Evolutionary conservation across 2,113 vertebrate species (phyloP).

Genomic region (Pelecanus crispus): DNA sequence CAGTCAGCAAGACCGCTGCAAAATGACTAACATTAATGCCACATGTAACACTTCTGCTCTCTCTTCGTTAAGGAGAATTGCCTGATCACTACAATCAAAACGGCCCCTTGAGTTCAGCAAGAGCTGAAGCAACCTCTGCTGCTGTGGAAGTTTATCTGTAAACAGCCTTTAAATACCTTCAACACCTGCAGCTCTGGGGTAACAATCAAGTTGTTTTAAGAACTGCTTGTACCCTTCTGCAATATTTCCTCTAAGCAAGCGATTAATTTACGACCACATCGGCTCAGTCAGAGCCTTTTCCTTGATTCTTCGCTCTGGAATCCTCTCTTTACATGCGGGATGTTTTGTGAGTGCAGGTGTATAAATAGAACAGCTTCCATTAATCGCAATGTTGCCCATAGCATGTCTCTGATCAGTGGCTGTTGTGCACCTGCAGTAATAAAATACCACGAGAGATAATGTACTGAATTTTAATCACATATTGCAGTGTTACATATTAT

Average conservation of each 20-base stretch:
- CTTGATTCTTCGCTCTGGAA: neutral
- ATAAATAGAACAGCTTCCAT: neutral
- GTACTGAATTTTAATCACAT: neutral
- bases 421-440: neutral
- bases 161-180: neutral
- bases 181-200: neutral
- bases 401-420: neutral
- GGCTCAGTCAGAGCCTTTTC: neutral
- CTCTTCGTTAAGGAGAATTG: neutral
- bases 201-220: neutral
- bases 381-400: neutral
- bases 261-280: neutral
- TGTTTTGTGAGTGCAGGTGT: neutral
- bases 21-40: neutral
- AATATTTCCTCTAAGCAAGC: neutral
- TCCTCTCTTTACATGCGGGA: neutral
- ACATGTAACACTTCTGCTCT: neutral
- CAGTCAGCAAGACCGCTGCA: neutral
- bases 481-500: neutral
- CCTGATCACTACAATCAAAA: neutral
- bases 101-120: neutral
- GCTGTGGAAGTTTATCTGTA: neutral
- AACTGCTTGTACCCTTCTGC: neutral
- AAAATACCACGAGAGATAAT: neutral
- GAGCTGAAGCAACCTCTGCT: neutral